phyloP scores from a whole-genome alignment of 1,140 invertebrate species.

The Aricia agestis region DNA sequence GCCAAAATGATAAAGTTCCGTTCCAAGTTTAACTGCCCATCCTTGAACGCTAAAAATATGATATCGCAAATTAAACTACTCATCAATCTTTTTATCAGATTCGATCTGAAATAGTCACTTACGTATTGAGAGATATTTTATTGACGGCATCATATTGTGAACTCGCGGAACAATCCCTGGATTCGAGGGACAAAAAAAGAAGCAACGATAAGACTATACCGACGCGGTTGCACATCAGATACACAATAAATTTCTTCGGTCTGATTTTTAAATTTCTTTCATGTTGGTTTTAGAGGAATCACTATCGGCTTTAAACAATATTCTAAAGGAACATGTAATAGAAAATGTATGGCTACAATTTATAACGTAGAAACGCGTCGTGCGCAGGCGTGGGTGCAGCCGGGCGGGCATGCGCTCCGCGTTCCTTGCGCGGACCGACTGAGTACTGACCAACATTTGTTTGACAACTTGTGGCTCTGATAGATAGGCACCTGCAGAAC shows the following conservation, averaged over 20 bases:
- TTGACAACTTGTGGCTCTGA: constrained; percentile 38
- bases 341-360: constrained; percentile 25
- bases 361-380: constrained; percentile 31
- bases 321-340: neutral
- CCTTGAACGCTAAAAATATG: constrained; percentile 77
- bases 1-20: constrained; percentile 82
- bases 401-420: constrained; percentile 50
- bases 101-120: constrained; percentile 35
- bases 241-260: constrained; percentile 48
- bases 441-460: constrained; percentile 10
- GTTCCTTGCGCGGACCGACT: constrained; percentile 33
- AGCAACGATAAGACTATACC: constrained; percentile 47
- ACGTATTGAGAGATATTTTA: constrained; percentile 66
- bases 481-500: constrained; percentile 35
- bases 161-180: constrained; percentile 55
- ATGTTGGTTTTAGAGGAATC: constrained; percentile 18
- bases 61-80: constrained; percentile 51
- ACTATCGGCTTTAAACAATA: neutral
- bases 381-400: constrained; percentile 43
- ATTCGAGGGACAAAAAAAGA: constrained; percentile 53
- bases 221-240: constrained; percentile 67
- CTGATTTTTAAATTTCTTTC: constrained; percentile 20
- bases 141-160: constrained; percentile 53
- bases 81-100: neutral
- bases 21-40: constrained; percentile 84